These are phyloP conservation scores for Xenopus laevis DNA, from an alignment of 2,113 vertebrate species.

Conservation along the genomic window DNA sequence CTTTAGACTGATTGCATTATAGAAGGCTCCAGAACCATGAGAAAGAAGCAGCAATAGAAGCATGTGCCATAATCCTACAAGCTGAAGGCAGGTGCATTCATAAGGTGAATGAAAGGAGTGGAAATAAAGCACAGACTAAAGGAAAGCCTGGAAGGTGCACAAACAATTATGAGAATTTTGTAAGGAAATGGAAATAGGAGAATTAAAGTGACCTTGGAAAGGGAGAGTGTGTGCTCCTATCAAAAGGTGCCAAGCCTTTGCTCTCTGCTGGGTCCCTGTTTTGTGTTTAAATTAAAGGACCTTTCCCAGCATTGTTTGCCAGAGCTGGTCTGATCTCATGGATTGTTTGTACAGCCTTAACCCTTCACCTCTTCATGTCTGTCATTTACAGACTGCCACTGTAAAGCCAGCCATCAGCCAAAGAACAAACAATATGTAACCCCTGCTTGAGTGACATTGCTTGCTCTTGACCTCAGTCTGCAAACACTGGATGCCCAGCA, in stretches of 20 bases:
- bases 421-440: too few relatives aligned
- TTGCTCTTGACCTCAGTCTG: too few relatives aligned
- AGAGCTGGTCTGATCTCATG: slow-evolving; percentile 15
- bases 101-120: background rate
- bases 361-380: slow-evolving; percentile 3
- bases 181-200: slow-evolving; percentile 28
- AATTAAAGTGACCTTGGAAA: slow-evolving; percentile 21
- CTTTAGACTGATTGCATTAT: too few relatives aligned
- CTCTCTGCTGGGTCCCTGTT: background rate
- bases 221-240: slow-evolving; percentile 5
- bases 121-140: background rate
- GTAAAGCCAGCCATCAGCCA: background rate
- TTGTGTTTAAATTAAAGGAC: slow-evolving; percentile 4
- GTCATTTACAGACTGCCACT: background rate
- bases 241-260: slow-evolving; percentile 18
- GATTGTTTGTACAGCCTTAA: slow-evolving; percentile 27
- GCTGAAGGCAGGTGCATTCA: background rate
- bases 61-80: too few relatives aligned
- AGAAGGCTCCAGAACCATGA: too few relatives aligned
- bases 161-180: slow-evolving; percentile 30
- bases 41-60: too few relatives aligned
- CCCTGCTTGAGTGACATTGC: too few relatives aligned
- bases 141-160: slow-evolving; percentile 16
- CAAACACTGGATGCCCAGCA: too few relatives aligned
- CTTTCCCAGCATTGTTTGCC: slow-evolving; percentile 42